Conservation (phyloP, 2,888 invertebrate species). For the Epiblema foenella region DNA sequence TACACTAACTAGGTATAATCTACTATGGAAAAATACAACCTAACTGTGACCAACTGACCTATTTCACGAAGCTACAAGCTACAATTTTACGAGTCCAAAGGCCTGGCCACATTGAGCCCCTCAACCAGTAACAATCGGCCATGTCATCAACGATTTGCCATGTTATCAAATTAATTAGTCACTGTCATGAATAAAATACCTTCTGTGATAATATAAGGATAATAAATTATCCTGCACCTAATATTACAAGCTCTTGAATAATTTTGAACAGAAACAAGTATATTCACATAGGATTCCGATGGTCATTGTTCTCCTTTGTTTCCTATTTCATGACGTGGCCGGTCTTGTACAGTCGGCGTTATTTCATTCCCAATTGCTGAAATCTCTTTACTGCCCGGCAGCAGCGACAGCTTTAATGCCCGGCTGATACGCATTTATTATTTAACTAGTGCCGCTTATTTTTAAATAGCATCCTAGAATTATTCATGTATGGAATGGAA, state of each 20-base stretch:
- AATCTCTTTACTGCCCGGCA: too few relatives aligned
- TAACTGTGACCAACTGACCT: too few relatives aligned
- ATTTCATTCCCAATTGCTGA: slow-evolving; percentile 40
- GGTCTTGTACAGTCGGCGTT: slow-evolving; percentile 17
- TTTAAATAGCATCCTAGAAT: slow-evolving; percentile 28
- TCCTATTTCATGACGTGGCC: slow-evolving; percentile 20
- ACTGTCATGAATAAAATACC: neutral
- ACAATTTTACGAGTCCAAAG: too few relatives aligned
- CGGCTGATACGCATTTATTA: slow-evolving; percentile 40
- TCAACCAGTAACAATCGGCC: too few relatives aligned
- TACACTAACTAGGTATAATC: too few relatives aligned
- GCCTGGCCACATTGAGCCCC: too few relatives aligned
- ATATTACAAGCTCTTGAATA: neutral
- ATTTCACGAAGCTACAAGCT: too few relatives aligned
- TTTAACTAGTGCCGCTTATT: slow-evolving; percentile 33
- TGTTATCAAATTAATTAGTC: neutral
- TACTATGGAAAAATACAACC: too few relatives aligned
- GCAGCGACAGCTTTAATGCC: slow-evolving; percentile 42
- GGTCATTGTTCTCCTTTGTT: slow-evolving; percentile 34
- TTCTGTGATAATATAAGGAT: neutral
- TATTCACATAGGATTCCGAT: slow-evolving; percentile 13
- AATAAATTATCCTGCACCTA: neutral
- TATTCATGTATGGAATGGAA: slow-evolving; percentile 13
- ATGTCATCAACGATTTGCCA: neutral
- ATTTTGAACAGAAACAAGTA: slow-evolving; percentile 9